These are phyloP conservation scores for Zapus hudsonius DNA, from an alignment of 2,113 vertebrate genomes.

Conservation along the genomic window DNA sequence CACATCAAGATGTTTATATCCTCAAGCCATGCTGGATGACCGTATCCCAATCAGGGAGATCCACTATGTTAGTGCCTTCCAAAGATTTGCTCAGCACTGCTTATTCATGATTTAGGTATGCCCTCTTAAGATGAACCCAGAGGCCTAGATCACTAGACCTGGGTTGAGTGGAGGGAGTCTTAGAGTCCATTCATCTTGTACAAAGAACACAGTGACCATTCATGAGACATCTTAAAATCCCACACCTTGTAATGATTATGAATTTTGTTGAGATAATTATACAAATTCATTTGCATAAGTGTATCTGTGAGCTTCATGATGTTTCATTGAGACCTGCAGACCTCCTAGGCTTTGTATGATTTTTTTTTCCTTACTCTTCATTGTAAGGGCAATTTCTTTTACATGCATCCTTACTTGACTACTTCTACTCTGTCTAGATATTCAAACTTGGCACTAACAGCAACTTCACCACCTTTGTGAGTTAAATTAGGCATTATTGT, in stretches of 20 bases:
- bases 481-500: background rate
- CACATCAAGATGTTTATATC: fast-evolving
- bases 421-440: background rate
- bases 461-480: fast-evolving
- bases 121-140: fast-evolving
- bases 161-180: fast-evolving
- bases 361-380: background rate
- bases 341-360: fast-evolving
- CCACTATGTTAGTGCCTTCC: no score
- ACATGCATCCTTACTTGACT: no score
- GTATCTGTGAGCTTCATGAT: background rate
- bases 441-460: fast-evolving
- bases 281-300: background rate
- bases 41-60: fast-evolving
- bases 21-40: fast-evolving
- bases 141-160: fast-evolving
- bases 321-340: background rate
- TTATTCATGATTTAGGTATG: no score
- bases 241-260: background rate
- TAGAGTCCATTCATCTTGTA: fast-evolving
- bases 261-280: background rate
- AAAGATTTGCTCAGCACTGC: background rate
- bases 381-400: background rate
- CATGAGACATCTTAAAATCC: no score
- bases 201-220: background rate